Conservation (phyloP, 2,888 invertebrate species). For the Pemphredon lugubris region DNA sequence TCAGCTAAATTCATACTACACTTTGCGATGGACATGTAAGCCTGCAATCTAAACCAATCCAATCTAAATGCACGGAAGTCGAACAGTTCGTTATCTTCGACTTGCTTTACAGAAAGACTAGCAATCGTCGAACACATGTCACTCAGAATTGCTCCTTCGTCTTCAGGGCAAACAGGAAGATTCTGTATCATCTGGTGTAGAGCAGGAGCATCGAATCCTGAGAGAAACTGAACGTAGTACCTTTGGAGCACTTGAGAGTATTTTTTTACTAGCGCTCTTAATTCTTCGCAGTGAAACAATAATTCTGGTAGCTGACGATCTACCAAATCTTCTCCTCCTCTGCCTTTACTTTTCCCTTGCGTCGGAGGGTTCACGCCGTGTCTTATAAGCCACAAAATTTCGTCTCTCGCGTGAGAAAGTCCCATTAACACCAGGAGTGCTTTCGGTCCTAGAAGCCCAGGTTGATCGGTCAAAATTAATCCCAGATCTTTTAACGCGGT, state of each 20-base stretch:
- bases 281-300: constrained; percentile 98
- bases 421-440: constrained; percentile 98
- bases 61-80: constrained; percentile 97
- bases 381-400: constrained; percentile 97
- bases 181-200: constrained; percentile 92
- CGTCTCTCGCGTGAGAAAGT: constrained; percentile 96
- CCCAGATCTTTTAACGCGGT: constrained; percentile 97
- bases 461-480: constrained; percentile 97
- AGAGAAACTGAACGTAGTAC: constrained; percentile 98
- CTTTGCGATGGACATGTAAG: constrained; percentile 93
- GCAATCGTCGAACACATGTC: constrained; percentile 95
- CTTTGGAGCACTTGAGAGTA: constrained; percentile 98
- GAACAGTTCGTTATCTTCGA: constrained; percentile 97
- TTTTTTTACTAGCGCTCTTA: constrained; percentile 95
- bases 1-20: constrained; percentile 90
- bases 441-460: constrained; percentile 98
- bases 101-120: constrained; percentile 94
- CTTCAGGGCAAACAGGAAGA: constrained; percentile 93
- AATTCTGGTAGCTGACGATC: constrained; percentile 98
- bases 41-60: constrained; percentile 99
- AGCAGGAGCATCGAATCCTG: constrained; percentile 97
- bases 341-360: constrained; percentile 90
- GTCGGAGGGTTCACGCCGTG: constrained; percentile 98
- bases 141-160: constrained; percentile 96
- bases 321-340: constrained; percentile 95